Base-by-base conservation (phyloP, 2,797 vertebrate species). In the Synanceia verrucosa region DNA sequence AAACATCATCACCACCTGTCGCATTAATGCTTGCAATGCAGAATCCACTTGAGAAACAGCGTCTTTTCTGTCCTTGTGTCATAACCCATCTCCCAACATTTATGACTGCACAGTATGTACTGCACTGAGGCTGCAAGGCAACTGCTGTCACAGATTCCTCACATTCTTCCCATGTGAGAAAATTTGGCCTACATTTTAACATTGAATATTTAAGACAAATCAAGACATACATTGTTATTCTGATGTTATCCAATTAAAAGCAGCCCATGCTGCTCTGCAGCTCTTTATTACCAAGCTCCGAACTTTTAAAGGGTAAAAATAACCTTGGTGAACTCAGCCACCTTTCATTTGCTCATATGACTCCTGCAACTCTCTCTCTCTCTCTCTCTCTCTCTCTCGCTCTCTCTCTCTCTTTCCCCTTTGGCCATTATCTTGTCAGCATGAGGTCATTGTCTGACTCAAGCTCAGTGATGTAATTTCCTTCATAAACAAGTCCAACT, bases 391-490 rank as follows among this genome's bases (percentile, higher is more conserved):
- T 12, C n/a, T 51, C 41, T 52, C 39, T 50, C 31, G 39, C 19
- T 65, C 33, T 55, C 51, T 24, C 46, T 70, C 34, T 59, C 41
- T 36, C 58, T 64, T 24, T 46, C 47, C 34, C 65, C 63, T 41
- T 33, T 16, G 46, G 55, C 39, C 62, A 81, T 76, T 88, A 86
- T 86, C 82, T 86, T 88, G 84, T 89, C 90, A 84, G 85, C 79
- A 85, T 91, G 88, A 91, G 84, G 81, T 92, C 88, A 92, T 77
- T 71, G 82, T 89, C 84, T 90, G 79, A 84, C 81, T 78, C 64
- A 60, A 85, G 58, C 84, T 75, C 26, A 18, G 46, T 91, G 89
- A 92, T 91, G 90, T 93, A 43, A 92, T 92, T 91, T 91, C 91
- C 92, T 91, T 86, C 77, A 79, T 87, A 91, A 93, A 91, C 91